Conservation (phyloP, 2,888 invertebrate genomes). For the Archips xylosteana region DNA sequence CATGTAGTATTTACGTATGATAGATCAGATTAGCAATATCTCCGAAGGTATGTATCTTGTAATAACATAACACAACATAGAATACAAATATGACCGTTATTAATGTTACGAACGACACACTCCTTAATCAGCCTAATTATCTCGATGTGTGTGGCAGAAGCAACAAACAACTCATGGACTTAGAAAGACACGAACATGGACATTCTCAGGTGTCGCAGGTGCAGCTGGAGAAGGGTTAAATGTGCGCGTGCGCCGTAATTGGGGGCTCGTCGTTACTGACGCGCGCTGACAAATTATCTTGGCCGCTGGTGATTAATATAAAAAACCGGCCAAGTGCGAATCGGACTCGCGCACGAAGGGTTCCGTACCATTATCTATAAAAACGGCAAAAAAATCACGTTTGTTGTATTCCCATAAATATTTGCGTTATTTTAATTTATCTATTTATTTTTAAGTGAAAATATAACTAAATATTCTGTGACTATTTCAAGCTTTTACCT, state of each 20-base stretch:
- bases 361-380: no score
- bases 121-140: not conserved
- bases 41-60: no score
- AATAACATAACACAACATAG: no score
- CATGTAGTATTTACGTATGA: no score
- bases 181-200: not conserved
- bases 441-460: no score
- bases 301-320: slow-evolving; percentile 6
- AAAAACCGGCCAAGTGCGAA: not conserved
- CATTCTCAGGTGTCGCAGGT: slow-evolving; percentile 42
- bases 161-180: not conserved
- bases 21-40: no score
- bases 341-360: no score
- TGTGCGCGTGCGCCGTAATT: slow-evolving; percentile 38
- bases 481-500: no score
- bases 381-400: no score
- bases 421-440: no score
- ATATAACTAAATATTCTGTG: no score
- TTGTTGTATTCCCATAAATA: no score
- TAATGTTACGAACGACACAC: not conserved
- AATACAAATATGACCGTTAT: not conserved
- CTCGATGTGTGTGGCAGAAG: not conserved
- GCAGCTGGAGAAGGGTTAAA: slow-evolving; percentile 30
- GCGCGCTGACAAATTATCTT: slow-evolving; percentile 36
- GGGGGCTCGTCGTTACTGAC: slow-evolving; percentile 18